phyloP scores from a whole-genome alignment of 2,888 invertebrate genomes.

The Amiota communis region DNA sequence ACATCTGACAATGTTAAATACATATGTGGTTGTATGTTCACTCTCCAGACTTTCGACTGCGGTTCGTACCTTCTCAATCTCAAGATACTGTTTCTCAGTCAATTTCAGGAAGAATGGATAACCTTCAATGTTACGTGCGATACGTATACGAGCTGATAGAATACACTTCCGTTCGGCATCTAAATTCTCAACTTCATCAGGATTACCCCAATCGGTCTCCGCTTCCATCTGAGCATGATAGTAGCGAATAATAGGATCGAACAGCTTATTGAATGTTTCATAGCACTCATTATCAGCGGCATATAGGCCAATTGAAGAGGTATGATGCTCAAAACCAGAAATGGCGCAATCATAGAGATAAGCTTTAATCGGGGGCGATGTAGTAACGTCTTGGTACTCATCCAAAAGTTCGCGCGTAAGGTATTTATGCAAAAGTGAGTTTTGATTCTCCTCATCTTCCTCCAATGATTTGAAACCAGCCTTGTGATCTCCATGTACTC shows the following conservation, averaged over 20 bases:
- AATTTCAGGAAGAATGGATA: conserved; percentile 81
- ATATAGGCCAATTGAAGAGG: conserved; percentile 78
- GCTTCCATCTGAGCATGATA: conserved; percentile 75
- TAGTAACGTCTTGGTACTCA: conserved; percentile 75
- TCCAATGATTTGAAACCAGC: conserved; percentile 74
- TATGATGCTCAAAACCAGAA: conserved; percentile 79
- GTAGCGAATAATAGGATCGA: conserved; percentile 80
- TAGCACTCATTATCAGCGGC: conserved; percentile 81
- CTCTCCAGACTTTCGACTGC: conserved; percentile 74
- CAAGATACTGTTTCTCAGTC: conserved; percentile 77
- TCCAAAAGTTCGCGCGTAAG: conserved; percentile 76
- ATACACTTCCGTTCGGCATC: conserved; percentile 78
- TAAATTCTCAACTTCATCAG: conserved; percentile 76
- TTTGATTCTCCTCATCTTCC: conserved; percentile 74
- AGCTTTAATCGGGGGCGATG: conserved; percentile 75
- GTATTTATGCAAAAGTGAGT: conserved; percentile 78
- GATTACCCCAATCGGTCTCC: conserved; percentile 77
- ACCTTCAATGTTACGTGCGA: conserved; percentile 77
- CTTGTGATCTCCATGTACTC: conserved; percentile 74
- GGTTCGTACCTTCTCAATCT: conserved; percentile 75
- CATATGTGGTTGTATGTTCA: conserved; percentile 77
- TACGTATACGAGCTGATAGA: conserved; percentile 78
- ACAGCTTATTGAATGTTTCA: conserved; percentile 77
- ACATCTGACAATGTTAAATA: conserved; percentile 76
- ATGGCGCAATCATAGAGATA: conserved; percentile 78